Base-by-base conservation (phyloP, 2,113 vertebrate species). In the Chauna torquata region DNA sequence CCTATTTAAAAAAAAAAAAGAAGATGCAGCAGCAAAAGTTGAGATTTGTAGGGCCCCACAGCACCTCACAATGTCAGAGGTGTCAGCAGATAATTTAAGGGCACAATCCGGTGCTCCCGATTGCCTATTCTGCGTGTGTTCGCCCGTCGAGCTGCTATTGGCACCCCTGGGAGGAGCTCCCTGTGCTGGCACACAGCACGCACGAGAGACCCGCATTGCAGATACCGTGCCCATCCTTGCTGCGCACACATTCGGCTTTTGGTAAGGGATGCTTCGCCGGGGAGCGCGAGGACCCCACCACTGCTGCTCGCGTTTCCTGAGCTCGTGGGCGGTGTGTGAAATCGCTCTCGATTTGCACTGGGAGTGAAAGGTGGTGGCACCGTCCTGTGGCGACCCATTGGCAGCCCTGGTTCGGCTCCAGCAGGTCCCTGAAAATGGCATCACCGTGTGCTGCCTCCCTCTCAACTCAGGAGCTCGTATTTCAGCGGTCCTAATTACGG, bases 41-140 rank as follows among this genome's bases (percentile, higher is more conserved):
- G 92, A 97, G 93, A 96, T 93, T 95, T 94, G 87, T 86, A 83
- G 93, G 91, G 80, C 61, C 90, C 76, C 92, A 71, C 79, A 94
- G 94, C 97, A 97, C 94, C 96, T 97, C 94, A 8, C 86, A 97
- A 96, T 89, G 90, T 97, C 96, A 88, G 95, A 96, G 79, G 93
- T 97, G 95, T 97, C 96, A 97, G 52, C 0, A 2, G 90, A 96
- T 97, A 97, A 97, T 96, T 97, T 96, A 97, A 96, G 93, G 95
- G 82, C 74, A 54, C 68, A 77, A 54, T 90, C 82, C 82, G 3
- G 0, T 4, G 71, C 61, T 95, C 86, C 87, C 84, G 2, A 86
- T 95, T 96, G 90, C 86, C 76, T 36, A 93, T 94, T 95, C 92
- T 0, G 9, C 1, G 4, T 1, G 36, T 92, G 84, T 89, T 34